Evolutionary conservation across 2,888 invertebrate species (phyloP).

Genomic region (Antitype chi): DNA sequence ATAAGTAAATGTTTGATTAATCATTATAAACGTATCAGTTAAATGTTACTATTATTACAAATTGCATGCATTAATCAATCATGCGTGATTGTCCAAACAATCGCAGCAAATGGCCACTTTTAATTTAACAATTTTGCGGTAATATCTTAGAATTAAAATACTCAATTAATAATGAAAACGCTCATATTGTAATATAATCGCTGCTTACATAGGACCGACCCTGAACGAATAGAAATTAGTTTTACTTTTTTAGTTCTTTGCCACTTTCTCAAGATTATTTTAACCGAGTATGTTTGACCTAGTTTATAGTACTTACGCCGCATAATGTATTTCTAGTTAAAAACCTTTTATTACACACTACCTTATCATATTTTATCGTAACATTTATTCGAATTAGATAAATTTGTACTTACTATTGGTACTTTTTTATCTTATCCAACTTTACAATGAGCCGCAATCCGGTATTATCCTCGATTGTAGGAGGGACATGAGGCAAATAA

Average conservation of each 20-base stretch:
- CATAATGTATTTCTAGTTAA: constrained; percentile 22
- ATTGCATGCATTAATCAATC: constrained; percentile 5
- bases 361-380: constrained; percentile 51
- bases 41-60: constrained; percentile 11
- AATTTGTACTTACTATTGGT: constrained; percentile 39
- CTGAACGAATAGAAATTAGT: constrained; percentile 9
- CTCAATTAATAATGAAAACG: constrained; percentile 5
- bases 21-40: constrained; percentile 25
- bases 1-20: constrained; percentile 15
- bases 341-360: constrained; percentile 11
- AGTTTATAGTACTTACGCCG: constrained; percentile 16
- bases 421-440: constrained; percentile 59
- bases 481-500: constrained; percentile 14
- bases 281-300: constrained; percentile 28
- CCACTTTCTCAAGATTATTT: constrained; percentile 37
- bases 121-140: not conserved
- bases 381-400: constrained; percentile 53
- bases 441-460: constrained; percentile 41
- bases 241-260: constrained; percentile 5
- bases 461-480: constrained; percentile 31
- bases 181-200: constrained; percentile 2
- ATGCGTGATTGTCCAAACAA: not conserved
- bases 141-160: not conserved
- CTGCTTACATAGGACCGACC: not conserved
- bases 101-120: not conserved